Conservation (phyloP, 2,113 vertebrate species). For the Halichoeres trimaculatus region DNA sequence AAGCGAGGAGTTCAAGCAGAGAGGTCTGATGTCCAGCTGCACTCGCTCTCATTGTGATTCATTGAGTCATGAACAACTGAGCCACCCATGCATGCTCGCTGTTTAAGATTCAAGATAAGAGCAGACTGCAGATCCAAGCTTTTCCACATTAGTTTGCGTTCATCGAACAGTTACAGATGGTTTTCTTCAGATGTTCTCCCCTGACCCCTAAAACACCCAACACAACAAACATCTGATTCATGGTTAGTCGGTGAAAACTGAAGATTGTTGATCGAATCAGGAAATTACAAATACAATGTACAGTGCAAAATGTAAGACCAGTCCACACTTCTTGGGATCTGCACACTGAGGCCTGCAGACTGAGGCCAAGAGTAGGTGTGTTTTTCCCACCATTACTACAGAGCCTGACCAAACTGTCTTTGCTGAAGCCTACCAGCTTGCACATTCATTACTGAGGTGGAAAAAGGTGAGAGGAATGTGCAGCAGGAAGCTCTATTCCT, state of each 20-base stretch:
- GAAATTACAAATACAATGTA: too few species aligned
- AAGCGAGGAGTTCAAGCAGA: slow-evolving; percentile 5
- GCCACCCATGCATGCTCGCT: neutral
- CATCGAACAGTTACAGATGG: neutral
- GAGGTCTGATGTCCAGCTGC: slow-evolving; percentile 24
- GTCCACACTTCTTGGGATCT: too few species aligned
- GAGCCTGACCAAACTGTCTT: neutral
- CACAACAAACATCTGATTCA: too few species aligned
- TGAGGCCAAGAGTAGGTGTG: neutral
- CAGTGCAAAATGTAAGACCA: too few species aligned
- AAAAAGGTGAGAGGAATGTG: slow-evolving; percentile 35
- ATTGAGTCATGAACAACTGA: slow-evolving; percentile 27
- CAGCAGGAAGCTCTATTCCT: slow-evolving; percentile 34
- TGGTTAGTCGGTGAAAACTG: too few species aligned
- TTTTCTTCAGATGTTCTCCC: too few species aligned
- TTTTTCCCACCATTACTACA: neutral
- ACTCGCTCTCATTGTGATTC: slow-evolving; percentile 34
- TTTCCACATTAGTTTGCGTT: neutral
- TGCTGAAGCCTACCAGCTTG: neutral
- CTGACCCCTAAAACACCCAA: too few species aligned
- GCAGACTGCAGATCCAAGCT: neutral
- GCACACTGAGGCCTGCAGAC: too few species aligned
- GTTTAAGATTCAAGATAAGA: slow-evolving; percentile 40
- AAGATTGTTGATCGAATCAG: too few species aligned
- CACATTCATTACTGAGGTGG: slow-evolving; percentile 9